Percentiles rank a stretch among this genome's conserved stretches.
Evolutionary conservation across 92 coral and sea anemone genomes (phyloP).

Genomic region (Paramuricea clavata): DNA sequence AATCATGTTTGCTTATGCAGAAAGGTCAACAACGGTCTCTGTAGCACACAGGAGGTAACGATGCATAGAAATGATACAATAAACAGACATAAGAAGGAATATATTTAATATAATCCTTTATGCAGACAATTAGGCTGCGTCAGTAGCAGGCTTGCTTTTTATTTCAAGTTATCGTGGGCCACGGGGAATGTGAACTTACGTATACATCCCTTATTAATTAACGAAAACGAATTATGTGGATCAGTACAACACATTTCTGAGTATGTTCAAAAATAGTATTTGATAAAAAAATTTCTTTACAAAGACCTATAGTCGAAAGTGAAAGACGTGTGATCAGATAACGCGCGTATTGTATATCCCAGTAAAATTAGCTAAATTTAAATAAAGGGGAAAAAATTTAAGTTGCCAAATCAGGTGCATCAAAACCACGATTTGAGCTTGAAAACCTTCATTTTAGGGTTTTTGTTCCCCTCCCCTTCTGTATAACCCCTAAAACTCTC

Average conservation of each 20-base stretch:
- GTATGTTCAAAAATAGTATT: no score
- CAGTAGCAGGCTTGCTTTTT: neutral
- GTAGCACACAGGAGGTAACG: neutral
- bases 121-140: neutral
- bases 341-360: neutral
- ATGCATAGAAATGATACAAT: neutral
- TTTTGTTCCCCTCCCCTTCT: no score
- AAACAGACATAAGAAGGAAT: neutral
- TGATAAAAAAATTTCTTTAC: no score
- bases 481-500: no score
- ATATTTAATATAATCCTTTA: no score
- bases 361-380: neutral
- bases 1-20: conserved; percentile 15
- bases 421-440: neutral
- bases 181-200: no score
- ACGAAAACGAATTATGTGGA: no score
- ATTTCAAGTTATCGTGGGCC: neutral
- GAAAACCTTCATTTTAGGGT: no score
- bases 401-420: neutral
- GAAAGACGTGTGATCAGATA: neutral
- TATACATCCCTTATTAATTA: no score
- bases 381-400: neutral
- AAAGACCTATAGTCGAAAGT: no score
- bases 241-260: no score
- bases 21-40: conserved; percentile 14